Percentiles rank a stretch among this genome's conserved stretches.
Evolutionary conservation across 2,113 vertebrate genomes (phyloP).

Genomic region (Callionymus lyra): DNA sequence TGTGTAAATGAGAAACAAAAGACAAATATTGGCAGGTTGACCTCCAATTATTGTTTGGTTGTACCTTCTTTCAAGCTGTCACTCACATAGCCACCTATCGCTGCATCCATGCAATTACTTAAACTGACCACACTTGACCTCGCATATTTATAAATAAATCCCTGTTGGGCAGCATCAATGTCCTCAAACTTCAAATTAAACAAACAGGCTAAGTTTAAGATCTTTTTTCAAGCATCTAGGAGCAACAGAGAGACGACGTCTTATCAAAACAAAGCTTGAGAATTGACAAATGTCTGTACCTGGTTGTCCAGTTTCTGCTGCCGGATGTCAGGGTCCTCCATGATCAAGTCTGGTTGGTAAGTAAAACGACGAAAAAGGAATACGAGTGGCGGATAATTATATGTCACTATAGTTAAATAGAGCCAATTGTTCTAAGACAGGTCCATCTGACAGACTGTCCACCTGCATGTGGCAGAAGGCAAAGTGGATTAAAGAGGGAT

Average conservation of each 20-base stretch:
- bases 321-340: slow-evolving; percentile 62
- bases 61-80: too few relatives aligned
- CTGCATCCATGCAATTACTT: too few relatives aligned
- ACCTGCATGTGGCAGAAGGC: slow-evolving; percentile 63
- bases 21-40: too few relatives aligned
- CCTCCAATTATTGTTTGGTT: too few relatives aligned
- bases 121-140: too few relatives aligned
- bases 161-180: too few relatives aligned
- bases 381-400: slow-evolving; percentile 9
- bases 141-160: too few relatives aligned
- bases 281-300: slow-evolving; percentile 33
- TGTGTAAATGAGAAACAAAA: too few relatives aligned
- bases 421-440: neutral
- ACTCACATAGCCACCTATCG: too few relatives aligned
- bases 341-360: slow-evolving; percentile 15
- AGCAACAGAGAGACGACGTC: too few relatives aligned
- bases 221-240: too few relatives aligned
- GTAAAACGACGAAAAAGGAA: slow-evolving; percentile 6
- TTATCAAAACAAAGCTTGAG: too few relatives aligned
- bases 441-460: slow-evolving; percentile 43
- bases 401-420: neutral
- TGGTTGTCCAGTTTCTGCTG: slow-evolving; percentile 72
- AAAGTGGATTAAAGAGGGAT: slow-evolving; percentile 71
- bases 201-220: neutral
- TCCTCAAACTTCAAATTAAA: neutral